Conservation (phyloP, 2,113 vertebrate species). For the Scalopus aquaticus region DNA sequence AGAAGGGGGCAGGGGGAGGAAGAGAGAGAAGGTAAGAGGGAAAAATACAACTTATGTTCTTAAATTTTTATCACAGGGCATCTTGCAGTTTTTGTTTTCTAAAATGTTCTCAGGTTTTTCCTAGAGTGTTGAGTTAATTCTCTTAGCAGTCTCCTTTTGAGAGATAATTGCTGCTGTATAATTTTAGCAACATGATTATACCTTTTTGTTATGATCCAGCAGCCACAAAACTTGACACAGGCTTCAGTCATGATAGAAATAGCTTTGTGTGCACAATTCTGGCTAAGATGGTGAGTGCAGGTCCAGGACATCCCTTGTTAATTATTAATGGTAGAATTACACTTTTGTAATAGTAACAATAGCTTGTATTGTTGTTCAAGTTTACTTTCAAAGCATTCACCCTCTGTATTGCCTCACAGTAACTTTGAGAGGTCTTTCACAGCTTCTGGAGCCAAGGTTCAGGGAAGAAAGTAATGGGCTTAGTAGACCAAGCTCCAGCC, state of each 20-base stretch:
- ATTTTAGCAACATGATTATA: background rate
- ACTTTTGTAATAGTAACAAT: background rate
- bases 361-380: background rate
- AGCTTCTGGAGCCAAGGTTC: background rate
- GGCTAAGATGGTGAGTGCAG: background rate
- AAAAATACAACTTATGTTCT: background rate
- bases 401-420: background rate
- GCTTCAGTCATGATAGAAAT: background rate
- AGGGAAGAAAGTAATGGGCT: background rate
- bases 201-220: background rate
- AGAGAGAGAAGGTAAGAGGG: rapidly evolving
- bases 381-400: background rate
- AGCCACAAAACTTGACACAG: background rate
- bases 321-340: background rate
- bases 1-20: background rate
- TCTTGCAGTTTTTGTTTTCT: background rate
- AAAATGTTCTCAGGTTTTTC: background rate
- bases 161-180: background rate
- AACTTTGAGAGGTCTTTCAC: background rate
- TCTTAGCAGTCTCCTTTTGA: background rate
- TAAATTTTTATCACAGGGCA: background rate
- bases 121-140: background rate
- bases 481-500: background rate
- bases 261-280: background rate
- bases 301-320: background rate